Percentiles rank a stretch among this genome's conserved stretches.
phyloP scores from a whole-genome alignment of 2,797 vertebrate species.

The Lateolabrax maculatus region DNA sequence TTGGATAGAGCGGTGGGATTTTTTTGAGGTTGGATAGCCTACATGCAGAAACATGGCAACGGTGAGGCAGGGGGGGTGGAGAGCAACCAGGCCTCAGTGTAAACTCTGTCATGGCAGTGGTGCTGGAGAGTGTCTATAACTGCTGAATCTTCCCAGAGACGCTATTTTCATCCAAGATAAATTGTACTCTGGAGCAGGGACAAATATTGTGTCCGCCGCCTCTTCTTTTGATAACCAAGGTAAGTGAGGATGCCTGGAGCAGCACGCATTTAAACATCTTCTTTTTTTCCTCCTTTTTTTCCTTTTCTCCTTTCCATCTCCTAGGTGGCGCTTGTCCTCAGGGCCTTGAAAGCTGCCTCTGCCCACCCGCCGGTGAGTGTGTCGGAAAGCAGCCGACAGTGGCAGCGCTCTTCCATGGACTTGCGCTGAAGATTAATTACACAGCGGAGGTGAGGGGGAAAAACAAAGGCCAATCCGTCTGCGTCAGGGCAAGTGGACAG shows the following conservation, averaged over 20 bases:
- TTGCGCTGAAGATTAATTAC: conserved; percentile 83
- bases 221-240: conserved; percentile 73
- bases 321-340: conserved; percentile 62
- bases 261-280: conserved; percentile 81
- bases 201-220: conserved; percentile 69
- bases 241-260: conserved; percentile 61
- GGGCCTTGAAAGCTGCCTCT: conserved; percentile 66
- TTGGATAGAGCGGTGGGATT: too few species aligned
- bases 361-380: conserved; percentile 62
- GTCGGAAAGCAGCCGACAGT: conserved; percentile 61
- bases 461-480: conserved; percentile 87
- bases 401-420: conserved; percentile 57
- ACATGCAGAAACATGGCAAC: conserved; percentile 61
- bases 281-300: too few species aligned
- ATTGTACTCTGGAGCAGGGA: conserved; percentile 67
- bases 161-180: conserved; percentile 75
- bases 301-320: too few species aligned
- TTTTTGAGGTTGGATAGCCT: too few species aligned
- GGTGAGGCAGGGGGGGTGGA: conserved; percentile 50
- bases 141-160: conserved; percentile 66
- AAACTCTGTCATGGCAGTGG: conserved; percentile 58
- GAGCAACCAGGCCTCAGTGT: conserved; percentile 55
- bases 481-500: conserved; percentile 82
- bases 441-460: conserved; percentile 73
- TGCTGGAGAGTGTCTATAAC: conserved; percentile 66